phyloP scores from a whole-genome alignment of 1,140 invertebrate species.

The Cotesia typhae region DNA sequence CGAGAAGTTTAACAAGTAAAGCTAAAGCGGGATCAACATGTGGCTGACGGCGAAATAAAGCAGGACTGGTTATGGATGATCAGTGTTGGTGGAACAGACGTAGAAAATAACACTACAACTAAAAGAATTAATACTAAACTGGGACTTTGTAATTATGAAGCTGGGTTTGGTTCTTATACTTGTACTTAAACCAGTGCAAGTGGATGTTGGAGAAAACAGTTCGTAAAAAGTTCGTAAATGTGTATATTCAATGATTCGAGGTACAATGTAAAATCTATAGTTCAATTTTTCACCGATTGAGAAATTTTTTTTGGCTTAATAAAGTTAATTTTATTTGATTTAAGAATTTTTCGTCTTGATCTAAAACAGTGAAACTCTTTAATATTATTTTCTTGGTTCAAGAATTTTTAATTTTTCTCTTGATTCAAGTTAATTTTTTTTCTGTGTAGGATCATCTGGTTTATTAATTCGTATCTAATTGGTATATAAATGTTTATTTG shows the following conservation, averaged over 20 bases:
- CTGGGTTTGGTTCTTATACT: conserved; percentile 20
- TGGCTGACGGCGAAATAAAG: conserved; percentile 46
- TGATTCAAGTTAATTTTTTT: no score
- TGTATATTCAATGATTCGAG: no score
- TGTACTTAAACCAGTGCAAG: conserved; percentile 2
- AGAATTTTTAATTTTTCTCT: no score
- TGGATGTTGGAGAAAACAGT: conserved; percentile 39
- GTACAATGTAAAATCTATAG: no score
- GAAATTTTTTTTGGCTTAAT: no score
- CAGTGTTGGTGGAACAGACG: background rate
- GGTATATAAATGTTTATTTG: no score
- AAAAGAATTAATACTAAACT: conserved; percentile 33
- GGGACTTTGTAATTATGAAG: conserved; percentile 47
- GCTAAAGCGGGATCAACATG: conserved; percentile 45
- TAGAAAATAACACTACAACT: conserved; percentile 10
- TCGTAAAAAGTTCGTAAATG: conserved; percentile 10
- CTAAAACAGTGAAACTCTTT: no score
- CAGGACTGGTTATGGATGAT: conserved; percentile 26
- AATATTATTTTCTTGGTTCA: no score
- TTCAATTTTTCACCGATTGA: no score
- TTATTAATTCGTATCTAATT: background rate
- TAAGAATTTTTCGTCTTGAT: no score
- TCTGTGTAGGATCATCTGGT: background rate
- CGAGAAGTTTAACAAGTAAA: no score
- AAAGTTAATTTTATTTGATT: no score